Evolutionary conservation across 2,113 vertebrate species (phyloP).

Genomic region (Tachysurus vachellii): DNA sequence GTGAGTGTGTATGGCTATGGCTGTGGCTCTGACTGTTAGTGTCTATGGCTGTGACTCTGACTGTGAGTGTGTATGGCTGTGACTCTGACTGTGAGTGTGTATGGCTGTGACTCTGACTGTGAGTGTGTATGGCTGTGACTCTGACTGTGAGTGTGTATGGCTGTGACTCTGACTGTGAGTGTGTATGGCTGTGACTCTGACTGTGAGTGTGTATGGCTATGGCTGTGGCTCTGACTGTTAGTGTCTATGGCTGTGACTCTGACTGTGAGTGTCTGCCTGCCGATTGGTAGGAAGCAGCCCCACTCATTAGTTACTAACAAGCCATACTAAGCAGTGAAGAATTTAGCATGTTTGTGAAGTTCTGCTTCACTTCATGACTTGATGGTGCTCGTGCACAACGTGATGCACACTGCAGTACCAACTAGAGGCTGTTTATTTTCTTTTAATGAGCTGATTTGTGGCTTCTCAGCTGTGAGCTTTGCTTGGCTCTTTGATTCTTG

Average conservation of each 20-base stretch:
- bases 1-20: slow-evolving; percentile 73
- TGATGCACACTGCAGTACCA: background rate
- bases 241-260: slow-evolving; percentile 75
- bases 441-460: slow-evolving; percentile 48
- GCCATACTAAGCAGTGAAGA: slow-evolving; percentile 1
- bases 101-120: slow-evolving; percentile 87
- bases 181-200: slow-evolving; percentile 76
- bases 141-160: slow-evolving; percentile 83
- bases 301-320: slow-evolving; percentile 24
- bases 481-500: slow-evolving; percentile 48
- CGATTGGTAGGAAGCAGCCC: background rate
- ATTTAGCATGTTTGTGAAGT: slow-evolving; percentile 5
- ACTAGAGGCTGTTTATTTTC: slow-evolving; percentile 38
- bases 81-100: slow-evolving; percentile 85
- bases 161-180: slow-evolving; percentile 88
- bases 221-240: slow-evolving; percentile 86
- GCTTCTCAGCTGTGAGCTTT: slow-evolving; percentile 9
- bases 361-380: slow-evolving; percentile 15
- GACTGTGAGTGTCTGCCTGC: slow-evolving; percentile 78
- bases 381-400: background rate
- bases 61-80: slow-evolving; percentile 78
- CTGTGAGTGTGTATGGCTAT: slow-evolving; percentile 76
- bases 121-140: slow-evolving; percentile 73
- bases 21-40: slow-evolving; percentile 88
- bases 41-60: slow-evolving; percentile 76